These are phyloP conservation scores for Colletes collaris DNA, from an alignment of 2,888 invertebrate genomes.

Conservation along the genomic window DNA sequence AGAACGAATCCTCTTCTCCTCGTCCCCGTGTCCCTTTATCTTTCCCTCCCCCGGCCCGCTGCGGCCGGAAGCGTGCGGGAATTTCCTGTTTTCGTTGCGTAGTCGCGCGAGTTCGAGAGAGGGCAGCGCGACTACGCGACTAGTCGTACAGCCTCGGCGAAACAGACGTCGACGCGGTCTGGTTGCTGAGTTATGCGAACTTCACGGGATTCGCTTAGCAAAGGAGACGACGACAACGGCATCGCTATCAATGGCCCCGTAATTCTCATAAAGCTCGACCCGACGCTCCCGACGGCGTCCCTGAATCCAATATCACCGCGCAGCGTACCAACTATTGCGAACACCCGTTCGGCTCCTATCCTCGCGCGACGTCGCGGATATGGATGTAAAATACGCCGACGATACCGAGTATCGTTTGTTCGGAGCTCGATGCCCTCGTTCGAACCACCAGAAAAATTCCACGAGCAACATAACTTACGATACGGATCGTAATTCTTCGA, in stretches of 20 bases:
- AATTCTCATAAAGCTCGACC: conserved; percentile 59
- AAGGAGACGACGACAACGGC: conserved; percentile 46
- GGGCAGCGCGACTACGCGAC: not conserved
- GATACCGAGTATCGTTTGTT: conserved; percentile 4
- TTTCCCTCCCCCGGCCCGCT: not conserved
- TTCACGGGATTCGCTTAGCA: conserved; percentile 64
- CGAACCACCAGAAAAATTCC: no score
- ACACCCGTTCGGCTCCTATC: conserved; percentile 31
- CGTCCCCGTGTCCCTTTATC: conserved; percentile 19
- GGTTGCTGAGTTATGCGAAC: conserved; percentile 57
- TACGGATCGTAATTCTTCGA: no score
- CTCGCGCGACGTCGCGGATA: not conserved
- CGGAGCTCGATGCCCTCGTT: no score
- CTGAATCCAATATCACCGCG: conserved; percentile 51
- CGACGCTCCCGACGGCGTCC: conserved; percentile 12
- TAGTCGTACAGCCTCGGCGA: conserved; percentile 2
- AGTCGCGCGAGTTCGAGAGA: not conserved
- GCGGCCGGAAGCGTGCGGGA: conserved; percentile 37
- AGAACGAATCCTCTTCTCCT: conserved; percentile 37
- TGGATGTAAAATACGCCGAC: conserved; percentile 25
- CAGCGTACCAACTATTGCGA: conserved; percentile 42
- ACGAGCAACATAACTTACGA: no score
- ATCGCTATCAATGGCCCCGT: conserved; percentile 64
- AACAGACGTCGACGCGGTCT: conserved; percentile 41
- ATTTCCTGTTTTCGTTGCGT: conserved; percentile 41